Evolutionary conservation across 2,113 vertebrate genomes (phyloP).

Genomic region (Sceloporus undulatus): DNA sequence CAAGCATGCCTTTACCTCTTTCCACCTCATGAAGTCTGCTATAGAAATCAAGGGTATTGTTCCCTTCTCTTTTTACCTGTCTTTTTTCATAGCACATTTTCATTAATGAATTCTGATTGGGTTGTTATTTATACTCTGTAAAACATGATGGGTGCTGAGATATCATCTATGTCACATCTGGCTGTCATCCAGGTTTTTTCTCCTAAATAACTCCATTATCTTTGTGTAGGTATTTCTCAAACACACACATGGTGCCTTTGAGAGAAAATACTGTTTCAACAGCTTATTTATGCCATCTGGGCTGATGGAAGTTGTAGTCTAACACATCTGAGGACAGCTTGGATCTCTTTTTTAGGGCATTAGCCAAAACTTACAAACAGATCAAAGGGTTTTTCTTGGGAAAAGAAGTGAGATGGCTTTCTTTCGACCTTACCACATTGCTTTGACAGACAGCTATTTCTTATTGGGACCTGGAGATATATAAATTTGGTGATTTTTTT

Average conservation of each 20-base stretch:
- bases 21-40: not conserved
- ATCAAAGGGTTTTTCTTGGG: not conserved
- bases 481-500: not conserved
- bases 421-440: not conserved
- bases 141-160: not conserved
- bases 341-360: not conserved
- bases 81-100: not conserved
- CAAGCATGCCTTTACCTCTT: not conserved
- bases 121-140: constrained; percentile 5
- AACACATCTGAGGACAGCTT: not conserved
- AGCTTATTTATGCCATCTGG: not conserved
- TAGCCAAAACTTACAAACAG: not conserved
- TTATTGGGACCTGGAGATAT: not conserved
- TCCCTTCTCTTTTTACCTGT: not conserved
- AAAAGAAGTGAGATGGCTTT: no score
- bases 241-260: not conserved
- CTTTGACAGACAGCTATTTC: not conserved
- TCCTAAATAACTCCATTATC: not conserved
- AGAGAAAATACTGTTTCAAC: not conserved
- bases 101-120: constrained; percentile 20
- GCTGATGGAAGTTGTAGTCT: not conserved
- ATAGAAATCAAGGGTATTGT: not conserved
- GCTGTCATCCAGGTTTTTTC: not conserved
- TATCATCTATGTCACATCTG: constrained; percentile 16
- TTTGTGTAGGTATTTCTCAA: not conserved